Base-by-base conservation (phyloP, 2,797 vertebrate species). In the Poeciliopsis infans region DNA sequence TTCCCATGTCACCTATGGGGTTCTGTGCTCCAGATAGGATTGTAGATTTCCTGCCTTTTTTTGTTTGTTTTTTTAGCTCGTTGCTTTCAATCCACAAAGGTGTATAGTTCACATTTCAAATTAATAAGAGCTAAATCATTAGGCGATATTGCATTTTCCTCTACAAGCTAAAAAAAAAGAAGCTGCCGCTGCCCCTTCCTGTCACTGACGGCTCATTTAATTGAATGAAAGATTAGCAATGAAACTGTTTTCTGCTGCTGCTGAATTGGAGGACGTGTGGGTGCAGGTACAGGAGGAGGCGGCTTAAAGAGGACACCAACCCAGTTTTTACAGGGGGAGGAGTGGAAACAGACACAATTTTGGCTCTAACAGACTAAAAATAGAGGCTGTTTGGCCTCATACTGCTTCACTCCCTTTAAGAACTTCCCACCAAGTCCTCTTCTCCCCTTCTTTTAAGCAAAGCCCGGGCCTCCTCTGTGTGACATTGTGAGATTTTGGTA, bases 341-440 rank as follows among this genome's bases (percentile, higher is more conserved):
- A 81, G 81, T 85, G 71, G 70, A 90, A 91, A 85, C 28, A 20
- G 66, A 69, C 72, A 43, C 75, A 79, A 81, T 87, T 89, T 91
- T 87, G 84, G 87, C 87, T 89, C 91, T 89, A 76, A 79, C 31
- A 71, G 79, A 64, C 91, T 92, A 93, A 93, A 85, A 93, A 92
- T 93, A 91, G 91, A 92, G 49, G 75, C 89, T 75, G 81, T 33
- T 89, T 89, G 47, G 80, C 86, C 89, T 87, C 81, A 76, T 79
- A 88, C 82, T 82, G 57, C 84, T 83, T 81, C 75, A 75, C 80
- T 89, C 82, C 79, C 79, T 28, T 77, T 61, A 71, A 89, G 85
- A 90, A 83, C 76, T 85, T 78, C 75, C 47, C 77, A 80, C 70
- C 84, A 79, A 49, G 28, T 82, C 78, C 46, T 83, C 33, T 85